Conservation (phyloP, 2,113 vertebrate genomes). For the Brevimyrus niger region DNA sequence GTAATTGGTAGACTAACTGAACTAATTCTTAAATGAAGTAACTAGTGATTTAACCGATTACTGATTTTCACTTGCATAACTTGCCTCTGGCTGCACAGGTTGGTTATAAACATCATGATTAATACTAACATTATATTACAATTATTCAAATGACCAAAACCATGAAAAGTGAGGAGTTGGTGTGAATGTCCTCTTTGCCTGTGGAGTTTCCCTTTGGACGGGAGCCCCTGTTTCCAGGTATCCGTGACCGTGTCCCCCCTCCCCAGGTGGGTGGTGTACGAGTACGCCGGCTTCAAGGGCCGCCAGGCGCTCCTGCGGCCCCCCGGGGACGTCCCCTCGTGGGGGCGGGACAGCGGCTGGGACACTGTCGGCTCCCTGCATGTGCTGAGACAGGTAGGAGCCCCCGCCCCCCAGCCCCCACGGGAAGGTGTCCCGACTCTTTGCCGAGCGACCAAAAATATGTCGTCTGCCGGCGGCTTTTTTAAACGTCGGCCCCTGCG, state of each 20-base stretch:
- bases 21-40: too few relatives aligned
- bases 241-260: not conserved
- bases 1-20: too few relatives aligned
- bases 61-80: too few relatives aligned
- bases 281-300: conserved; percentile 71
- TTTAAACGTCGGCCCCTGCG: not conserved
- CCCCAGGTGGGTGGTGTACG: conserved; percentile 72
- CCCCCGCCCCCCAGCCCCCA: not conserved
- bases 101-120: too few relatives aligned
- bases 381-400: conserved; percentile 67
- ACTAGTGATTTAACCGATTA: too few relatives aligned
- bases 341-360: conserved; percentile 70
- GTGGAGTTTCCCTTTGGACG: not conserved
- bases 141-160: too few relatives aligned
- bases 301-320: conserved; percentile 67
- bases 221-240: not conserved
- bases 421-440: not conserved
- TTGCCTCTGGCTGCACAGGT: too few relatives aligned
- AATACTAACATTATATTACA: too few relatives aligned
- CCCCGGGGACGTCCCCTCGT: conserved; percentile 57
- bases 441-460: not conserved
- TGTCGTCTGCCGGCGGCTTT: not conserved
- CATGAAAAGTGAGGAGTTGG: not conserved
- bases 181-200: not conserved
- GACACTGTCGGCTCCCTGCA: conserved; percentile 71